Conservation (phyloP, 2,888 invertebrate genomes). For the Rhingia rostrata region DNA sequence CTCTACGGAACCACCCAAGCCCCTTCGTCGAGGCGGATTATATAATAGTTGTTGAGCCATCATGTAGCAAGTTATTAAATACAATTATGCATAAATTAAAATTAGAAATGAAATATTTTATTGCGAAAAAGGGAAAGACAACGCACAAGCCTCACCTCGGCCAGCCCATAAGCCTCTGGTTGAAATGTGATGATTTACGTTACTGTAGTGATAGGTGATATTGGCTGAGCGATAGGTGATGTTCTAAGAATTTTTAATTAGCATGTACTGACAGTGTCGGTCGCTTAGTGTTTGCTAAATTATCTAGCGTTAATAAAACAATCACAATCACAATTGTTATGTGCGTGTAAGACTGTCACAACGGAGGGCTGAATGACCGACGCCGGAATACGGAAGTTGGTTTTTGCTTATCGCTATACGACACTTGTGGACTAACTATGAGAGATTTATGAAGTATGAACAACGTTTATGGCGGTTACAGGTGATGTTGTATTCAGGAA, state of each 20-base stretch:
- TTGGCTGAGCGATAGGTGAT: constrained; percentile 13
- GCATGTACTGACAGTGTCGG: not conserved
- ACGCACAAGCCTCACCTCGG: constrained; percentile 36
- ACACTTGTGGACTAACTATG: constrained; percentile 36
- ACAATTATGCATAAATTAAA: constrained; percentile 63
- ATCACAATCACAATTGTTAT: not conserved
- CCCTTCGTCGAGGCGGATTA: constrained; percentile 20
- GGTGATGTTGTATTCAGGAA: too few species aligned
- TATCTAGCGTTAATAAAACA: constrained; percentile 15
- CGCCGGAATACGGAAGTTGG: constrained; percentile 71
- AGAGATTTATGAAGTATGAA: constrained; percentile 29
- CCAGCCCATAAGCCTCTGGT: constrained; percentile 30
- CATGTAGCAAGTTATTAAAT: constrained; percentile 40
- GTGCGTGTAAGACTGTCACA: not conserved
- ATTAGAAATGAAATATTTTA: constrained; percentile 28
- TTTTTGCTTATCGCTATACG: constrained; percentile 3
- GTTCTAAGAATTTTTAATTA: constrained; percentile 61
- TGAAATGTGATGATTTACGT: constrained; percentile 44
- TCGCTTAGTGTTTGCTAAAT: not conserved
- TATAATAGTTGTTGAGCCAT: constrained; percentile 29
- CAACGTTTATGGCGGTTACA: constrained; percentile 11
- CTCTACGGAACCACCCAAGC: constrained; percentile 70
- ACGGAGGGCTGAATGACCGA: constrained; percentile 41
- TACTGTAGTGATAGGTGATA: not conserved
- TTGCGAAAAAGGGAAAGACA: constrained; percentile 6